These are phyloP conservation scores for Dendronephthya gigantea DNA, from an alignment of 64 coral and sea anemone genomes.

Conservation along the genomic window DNA sequence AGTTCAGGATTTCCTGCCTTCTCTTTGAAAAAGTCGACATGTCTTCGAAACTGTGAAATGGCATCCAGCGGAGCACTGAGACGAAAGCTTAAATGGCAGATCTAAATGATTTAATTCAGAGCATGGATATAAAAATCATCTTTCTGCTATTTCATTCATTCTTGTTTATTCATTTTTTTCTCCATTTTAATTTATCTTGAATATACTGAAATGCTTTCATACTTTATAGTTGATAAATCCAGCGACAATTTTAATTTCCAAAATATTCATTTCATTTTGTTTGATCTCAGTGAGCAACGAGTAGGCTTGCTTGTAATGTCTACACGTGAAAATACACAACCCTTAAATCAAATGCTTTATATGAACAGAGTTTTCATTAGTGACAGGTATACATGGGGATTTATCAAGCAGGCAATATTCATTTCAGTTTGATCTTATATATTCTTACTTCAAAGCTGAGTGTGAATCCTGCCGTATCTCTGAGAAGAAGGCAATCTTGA, in stretches of 20 bases:
- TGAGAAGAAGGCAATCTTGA: constrained; percentile 93
- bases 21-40: constrained; percentile 98
- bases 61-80: constrained; percentile 91
- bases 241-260: constrained; percentile 98
- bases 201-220: not conserved
- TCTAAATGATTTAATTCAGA: constrained; percentile 28
- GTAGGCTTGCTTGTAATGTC: constrained; percentile 94
- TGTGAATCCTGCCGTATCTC: constrained; percentile 93
- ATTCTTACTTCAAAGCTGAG: constrained; percentile 84
- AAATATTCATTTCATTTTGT: constrained; percentile 66
- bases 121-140: not conserved
- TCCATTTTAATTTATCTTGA: too few relatives aligned
- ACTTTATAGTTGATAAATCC: constrained; percentile 97
- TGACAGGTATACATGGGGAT: too few relatives aligned
- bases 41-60: constrained; percentile 94
- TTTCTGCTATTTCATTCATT: not conserved
- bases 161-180: not conserved
- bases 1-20: constrained; percentile 80
- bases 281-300: constrained; percentile 76
- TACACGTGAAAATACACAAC: constrained; percentile 16
- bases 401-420: too few relatives aligned
- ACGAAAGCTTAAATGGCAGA: constrained; percentile 83
- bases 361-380: too few relatives aligned
- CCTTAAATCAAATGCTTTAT: too few relatives aligned
- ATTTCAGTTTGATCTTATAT: too few relatives aligned